Evolutionary conservation across 2,888 invertebrate species (phyloP), one percentile per base, ranked within the genome.

Genomic region (Melinopterus prodromus): DNA sequence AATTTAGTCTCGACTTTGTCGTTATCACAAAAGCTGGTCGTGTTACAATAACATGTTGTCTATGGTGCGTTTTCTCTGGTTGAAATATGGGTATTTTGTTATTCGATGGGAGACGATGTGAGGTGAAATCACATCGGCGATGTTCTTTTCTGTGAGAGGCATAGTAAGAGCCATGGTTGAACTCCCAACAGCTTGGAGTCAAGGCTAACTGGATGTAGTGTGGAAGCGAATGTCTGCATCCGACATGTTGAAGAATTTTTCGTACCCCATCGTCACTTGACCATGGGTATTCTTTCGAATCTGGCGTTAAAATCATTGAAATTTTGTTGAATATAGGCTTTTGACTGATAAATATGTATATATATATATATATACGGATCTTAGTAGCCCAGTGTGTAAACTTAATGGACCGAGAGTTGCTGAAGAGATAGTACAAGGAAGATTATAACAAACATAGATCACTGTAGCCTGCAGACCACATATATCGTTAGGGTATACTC

Each of bases 141-240:
- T 53, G 53, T 53, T 53, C 53, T 53, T 53, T 53, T 53, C 53
- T 53, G 26, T 26, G 53, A 71, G 74, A 35, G 74, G 74, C 36
- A 74, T 15, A 35, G 37, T 36, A 74, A 35, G 36, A 35, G 36
- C 74, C 16, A 37, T 74, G 35, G 74, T 74, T 74, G 74, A 74
- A 74, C 83, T 78, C 78, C 81, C 80, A 83, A 82, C 84, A 84
- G 84, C 85, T 85, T 83, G 79, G 83, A 86, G 86, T 86, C 86
- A 86, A 87, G 87, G 87, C 84, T 85, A 86, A 86, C 86, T 83
- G 83, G 85, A 85, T 85, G 82, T 71, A 37, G 36, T 74, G 74
- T 74, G 74, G 74, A 74, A 74, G 37, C 53, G 53, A 53, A 53
- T 53, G 53, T 53, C 53, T 53, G 53, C 53, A 53, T 53, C 53